Evolutionary conservation across 2,797 vertebrate species (phyloP), one percentile per base, ranked within the genome.

Genomic region (Crocidura indochinensis): DNA sequence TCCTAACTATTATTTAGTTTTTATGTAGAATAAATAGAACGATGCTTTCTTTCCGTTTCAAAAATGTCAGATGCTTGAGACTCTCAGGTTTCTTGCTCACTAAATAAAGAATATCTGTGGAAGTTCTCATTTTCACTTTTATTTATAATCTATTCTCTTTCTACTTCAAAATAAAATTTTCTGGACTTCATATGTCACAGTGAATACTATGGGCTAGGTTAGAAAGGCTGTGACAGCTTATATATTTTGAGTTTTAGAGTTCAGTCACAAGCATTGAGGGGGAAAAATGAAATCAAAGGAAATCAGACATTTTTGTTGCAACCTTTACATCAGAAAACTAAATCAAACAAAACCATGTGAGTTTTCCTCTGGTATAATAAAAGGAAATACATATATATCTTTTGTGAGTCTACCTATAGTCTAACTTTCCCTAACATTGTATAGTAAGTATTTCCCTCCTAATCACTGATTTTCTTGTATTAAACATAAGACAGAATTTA

Each of bases 341-440:
- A 93, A 85, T 72, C 60, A 91, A 86, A 64, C 68, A 56, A 82
- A 8, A 93, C 11, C 44, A 49, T 79, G 24, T 68, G 46, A 67
- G 17, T 84, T 85, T 88, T 38, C 46, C 90, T 31, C 56, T 38
- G 12, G 26, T 19, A 69, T 60, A 73, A 94, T 78, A 24, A 88
- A 94, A 87, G 17, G 71, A 20, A 22, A 73, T 0, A 31, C 60
- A 47, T 51, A 46, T 88, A 51, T 51, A 51, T 51, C 2, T 51
- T 10, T 51, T 15, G 56, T 44, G n/a, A 75, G 17, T 4, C 22
- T 87, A 26, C 17, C 24, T 47, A 72, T 56, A 77, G 15, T 62
- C 67, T 80, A 76, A 67, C 11, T 71, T 91, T 74, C 76, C 24
- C 68, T 73, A 79, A 86, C 81, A 87, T 56, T 9, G 62, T 74